Evolutionary conservation across 1,140 invertebrate species (phyloP), one percentile per base, ranked within the genome.

Genomic region (Magallana angulata): DNA sequence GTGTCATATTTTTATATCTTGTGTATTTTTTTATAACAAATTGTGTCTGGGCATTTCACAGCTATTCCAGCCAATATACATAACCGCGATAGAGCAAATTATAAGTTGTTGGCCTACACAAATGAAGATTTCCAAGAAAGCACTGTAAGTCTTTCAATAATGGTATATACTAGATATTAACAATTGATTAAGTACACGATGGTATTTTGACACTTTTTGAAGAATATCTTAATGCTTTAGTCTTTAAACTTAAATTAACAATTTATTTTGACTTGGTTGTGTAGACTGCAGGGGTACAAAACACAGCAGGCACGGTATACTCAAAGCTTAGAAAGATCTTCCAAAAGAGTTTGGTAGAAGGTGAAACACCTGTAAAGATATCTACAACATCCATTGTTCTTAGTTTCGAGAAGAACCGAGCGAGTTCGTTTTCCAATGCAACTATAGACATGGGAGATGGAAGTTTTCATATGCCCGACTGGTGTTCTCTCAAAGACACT

Each of bases 291-390:
- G 57, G 76, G 7, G 57, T 80, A 14, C 58, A 84, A 36, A 16
- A 24, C 1, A 62, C 30, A 24, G 48, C 48, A 56, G n/a, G 62
- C 0, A 81, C 57, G 11, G 56, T 81, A 4, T 71, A 76, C 12
- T 48, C 36, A 3, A 85, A 57, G 1, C 14, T 88, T 0, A 83
- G 86, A 57, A 71, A 83, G n/a, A 85, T 86, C 57, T 57, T 88
- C 16, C 36, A 58, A 9, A 84, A 81, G 11, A 18, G 62, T 48
- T 68, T 90, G n/a, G 89, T 90, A 30, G 86, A 85, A 11, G 89
- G 89, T 16, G 89, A 90, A 76, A 57, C 84, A n/a, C 85, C 89
- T 0, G 81, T 90, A n/a, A 59, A 80, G 5, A 81, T 90, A n/a
- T n/a, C n/a, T 8, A 86, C 87, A 14, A 62, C 84, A n/a, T 86